These are phyloP conservation scores for Narcine bancroftii DNA, from an alignment of 2,113 vertebrate genomes.

Conservation along the genomic window DNA sequence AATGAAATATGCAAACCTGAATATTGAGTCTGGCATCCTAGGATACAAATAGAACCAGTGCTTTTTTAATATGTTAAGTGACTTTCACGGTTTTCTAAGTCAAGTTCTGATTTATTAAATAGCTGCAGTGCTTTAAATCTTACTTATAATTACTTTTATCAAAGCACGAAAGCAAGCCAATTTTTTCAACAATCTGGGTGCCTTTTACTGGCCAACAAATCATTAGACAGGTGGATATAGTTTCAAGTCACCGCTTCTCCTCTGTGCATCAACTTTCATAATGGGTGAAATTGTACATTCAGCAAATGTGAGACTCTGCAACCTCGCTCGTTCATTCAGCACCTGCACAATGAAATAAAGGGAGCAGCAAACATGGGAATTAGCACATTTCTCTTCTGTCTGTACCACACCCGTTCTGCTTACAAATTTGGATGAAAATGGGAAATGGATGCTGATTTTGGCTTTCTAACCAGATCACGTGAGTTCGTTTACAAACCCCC, in stretches of 20 bases:
- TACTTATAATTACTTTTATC: not conserved
- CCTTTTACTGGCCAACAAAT: slow-evolving; percentile 1
- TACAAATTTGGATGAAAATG: not conserved
- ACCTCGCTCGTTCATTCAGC: not conserved
- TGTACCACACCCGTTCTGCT: not conserved
- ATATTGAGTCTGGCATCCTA: slow-evolving; percentile 14
- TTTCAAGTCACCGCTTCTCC: not conserved
- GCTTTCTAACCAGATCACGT: too few species aligned
- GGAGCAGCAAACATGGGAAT: not conserved
- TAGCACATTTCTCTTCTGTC: not conserved
- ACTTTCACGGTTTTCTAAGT: not conserved
- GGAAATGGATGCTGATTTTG: too few species aligned
- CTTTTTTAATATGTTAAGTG: slow-evolving; percentile 26
- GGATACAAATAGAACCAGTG: not conserved
- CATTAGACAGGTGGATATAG: not conserved
- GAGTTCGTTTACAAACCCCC: not conserved
- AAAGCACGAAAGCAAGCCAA: not conserved
- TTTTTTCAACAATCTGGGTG: not conserved
- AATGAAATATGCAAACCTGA: slow-evolving; percentile 23
- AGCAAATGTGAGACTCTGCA: not conserved
- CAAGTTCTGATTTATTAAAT: slow-evolving; percentile 16
- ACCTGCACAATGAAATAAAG: not conserved
- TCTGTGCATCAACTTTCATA: slow-evolving; percentile 5
- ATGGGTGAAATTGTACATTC: not conserved
- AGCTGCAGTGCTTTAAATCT: not conserved